phyloP scores from a whole-genome alignment of 2,797 vertebrate species.

The Tragelaphus eurycerus region DNA sequence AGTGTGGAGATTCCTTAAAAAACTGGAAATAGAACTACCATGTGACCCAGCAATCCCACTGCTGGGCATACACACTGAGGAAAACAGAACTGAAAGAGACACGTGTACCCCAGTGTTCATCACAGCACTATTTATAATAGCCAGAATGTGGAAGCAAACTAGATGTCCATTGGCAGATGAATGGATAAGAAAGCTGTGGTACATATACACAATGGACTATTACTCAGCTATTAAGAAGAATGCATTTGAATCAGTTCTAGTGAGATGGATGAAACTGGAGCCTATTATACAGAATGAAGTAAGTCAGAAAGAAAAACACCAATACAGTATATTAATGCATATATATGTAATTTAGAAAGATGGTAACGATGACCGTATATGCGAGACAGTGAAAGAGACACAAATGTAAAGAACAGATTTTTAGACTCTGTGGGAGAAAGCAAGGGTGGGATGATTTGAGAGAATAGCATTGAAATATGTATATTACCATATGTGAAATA shows the following conservation, averaged over 20 bases:
- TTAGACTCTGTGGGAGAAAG: neutral
- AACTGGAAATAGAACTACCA: neutral
- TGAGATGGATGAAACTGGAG: neutral
- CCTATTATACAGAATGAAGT: neutral
- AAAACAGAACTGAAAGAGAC: neutral
- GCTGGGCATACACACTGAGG: neutral
- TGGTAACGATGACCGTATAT: neutral
- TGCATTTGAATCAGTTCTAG: neutral
- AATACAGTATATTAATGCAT: neutral
- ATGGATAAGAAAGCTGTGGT: neutral
- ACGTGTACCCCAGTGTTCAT: neutral
- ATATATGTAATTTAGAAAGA: neutral
- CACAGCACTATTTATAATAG: neutral
- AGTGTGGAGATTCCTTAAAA: neutral
- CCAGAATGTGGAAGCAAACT: neutral
- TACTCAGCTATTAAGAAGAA: neutral
- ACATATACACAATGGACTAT: neutral
- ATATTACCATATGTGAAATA: neutral
- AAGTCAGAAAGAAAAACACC: neutral
- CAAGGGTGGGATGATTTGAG: neutral
- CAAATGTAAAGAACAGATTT: neutral
- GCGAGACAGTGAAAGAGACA: neutral
- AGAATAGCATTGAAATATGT: neutral
- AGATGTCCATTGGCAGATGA: neutral
- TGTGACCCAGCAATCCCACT: neutral